Percentiles rank a stretch among this genome's conserved stretches.
These are phyloP conservation scores for Icerya purchasi DNA, from an alignment of 2,888 invertebrate genomes.

Conservation along the genomic window DNA sequence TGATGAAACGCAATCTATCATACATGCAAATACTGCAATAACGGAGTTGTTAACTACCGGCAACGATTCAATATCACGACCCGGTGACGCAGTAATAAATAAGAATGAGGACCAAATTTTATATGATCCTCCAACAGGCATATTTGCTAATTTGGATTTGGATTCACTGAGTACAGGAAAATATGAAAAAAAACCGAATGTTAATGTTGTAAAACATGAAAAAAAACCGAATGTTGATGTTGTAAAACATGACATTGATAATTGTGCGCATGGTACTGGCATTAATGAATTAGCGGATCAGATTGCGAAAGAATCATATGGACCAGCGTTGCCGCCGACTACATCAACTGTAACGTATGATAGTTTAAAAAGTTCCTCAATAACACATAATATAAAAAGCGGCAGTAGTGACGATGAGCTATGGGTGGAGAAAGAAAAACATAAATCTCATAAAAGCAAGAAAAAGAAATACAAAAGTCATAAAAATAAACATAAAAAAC, in stretches of 20 bases:
- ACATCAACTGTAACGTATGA: not conserved
- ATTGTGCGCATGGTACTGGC: not conserved
- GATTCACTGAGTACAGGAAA: constrained; percentile 24
- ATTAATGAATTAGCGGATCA: not conserved
- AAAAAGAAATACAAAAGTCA: constrained; percentile 8
- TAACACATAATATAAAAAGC: not conserved
- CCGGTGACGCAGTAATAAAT: too few relatives aligned
- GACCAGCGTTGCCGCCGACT: not conserved
- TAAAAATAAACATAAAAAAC: not conserved
- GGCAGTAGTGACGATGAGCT: not conserved
- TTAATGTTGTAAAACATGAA: not conserved
- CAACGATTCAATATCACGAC: too few relatives aligned
- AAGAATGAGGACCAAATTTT: too few relatives aligned
- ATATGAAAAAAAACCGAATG: too few relatives aligned
- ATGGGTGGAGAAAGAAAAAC: constrained; percentile 10
- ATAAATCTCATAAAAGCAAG: not conserved
- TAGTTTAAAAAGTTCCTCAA: not conserved
- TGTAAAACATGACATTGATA: not conserved
- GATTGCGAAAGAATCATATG: not conserved
- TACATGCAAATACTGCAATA: too few relatives aligned
- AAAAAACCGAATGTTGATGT: not conserved
- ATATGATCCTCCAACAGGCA: constrained; percentile 43
- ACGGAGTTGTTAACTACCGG: too few relatives aligned
- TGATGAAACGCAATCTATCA: too few relatives aligned
- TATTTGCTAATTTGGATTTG: constrained; percentile 42